These are phyloP conservation scores for Masticophis lateralis DNA, from an alignment of 2,797 vertebrate genomes.

Conservation along the genomic window DNA sequence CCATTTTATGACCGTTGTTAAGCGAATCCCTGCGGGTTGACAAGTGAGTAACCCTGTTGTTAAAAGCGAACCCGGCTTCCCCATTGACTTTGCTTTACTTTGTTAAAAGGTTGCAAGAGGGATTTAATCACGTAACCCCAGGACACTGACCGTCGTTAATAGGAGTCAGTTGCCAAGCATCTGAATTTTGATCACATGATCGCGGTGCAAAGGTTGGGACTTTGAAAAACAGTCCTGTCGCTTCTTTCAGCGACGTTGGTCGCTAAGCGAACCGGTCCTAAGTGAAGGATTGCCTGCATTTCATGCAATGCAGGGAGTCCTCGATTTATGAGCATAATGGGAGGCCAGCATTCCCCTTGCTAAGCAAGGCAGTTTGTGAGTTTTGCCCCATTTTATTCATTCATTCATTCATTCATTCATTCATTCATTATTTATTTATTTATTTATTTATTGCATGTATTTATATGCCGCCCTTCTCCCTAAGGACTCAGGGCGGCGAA, in stretches of 20 bases:
- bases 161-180: neutral
- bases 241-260: neutral
- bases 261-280: neutral
- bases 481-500: too few species aligned
- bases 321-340: too few species aligned
- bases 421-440: too few species aligned
- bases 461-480: too few species aligned
- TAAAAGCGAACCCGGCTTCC: neutral
- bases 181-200: neutral
- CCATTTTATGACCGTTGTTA: neutral
- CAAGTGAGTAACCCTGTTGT: neutral
- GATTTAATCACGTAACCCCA: neutral
- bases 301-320: too few species aligned
- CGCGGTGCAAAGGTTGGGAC: rapidly evolving
- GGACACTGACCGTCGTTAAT: neutral
- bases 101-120: neutral
- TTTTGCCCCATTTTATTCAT: neutral
- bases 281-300: too few species aligned
- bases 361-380: too few species aligned
- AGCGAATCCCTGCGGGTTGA: neutral
- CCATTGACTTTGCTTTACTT: neutral
- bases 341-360: too few species aligned
- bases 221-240: rapidly evolving
- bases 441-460: too few species aligned
- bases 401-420: too few species aligned